Base-by-base conservation (phyloP, 1,140 invertebrate species). In the Atta colombica region DNA sequence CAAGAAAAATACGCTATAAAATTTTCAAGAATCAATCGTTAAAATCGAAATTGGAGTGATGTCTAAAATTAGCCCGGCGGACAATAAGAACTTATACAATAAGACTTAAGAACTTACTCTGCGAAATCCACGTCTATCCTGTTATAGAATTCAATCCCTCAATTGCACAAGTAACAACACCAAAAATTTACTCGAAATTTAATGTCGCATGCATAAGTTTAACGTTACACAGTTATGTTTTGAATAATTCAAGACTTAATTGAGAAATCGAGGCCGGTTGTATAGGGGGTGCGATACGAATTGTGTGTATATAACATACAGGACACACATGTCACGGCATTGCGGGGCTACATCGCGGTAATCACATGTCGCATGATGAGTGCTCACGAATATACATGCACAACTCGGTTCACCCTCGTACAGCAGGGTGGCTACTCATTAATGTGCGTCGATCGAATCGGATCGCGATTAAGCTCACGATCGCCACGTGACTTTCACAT, bases 391-490 rank as follows among this genome's bases (percentile, higher is more conserved):
- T 85, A 72, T 86, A 78, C 71, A 69, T 28, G 35, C 18, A 39
- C 18, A 14, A 3, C 49, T 58, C 77, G 18, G 35, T 18, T 21
- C 45, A 63, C 66, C 31, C 66, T 45, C 39, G 85, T 31, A 51
- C n/a, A 61, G 18, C 58, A 31, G 53, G 58, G 49, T 60, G 69
- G 74, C 63, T 87, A 58, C 85, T 90, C 88, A 75, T 90, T 90
- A 90, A 89, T 85, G 77, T 60, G 74, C 49, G 58, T 66, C 85
- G 88, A 89, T 87, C 68, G 78, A 85, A 87, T 89, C 89, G 77
- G 87, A 77, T 88, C 63, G 39, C 87, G 78, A 88, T 89, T 89
- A 74, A 68, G 53, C 53, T 74, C 55, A 61, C 71, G 63, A 77
- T 69, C 5, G 77, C 65, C 88, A 87, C 72, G 85, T 89, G 85